Evolutionary conservation across 2,888 invertebrate species (phyloP), one percentile per base, ranked within the genome.

Genomic region (Mimachlamys varia): DNA sequence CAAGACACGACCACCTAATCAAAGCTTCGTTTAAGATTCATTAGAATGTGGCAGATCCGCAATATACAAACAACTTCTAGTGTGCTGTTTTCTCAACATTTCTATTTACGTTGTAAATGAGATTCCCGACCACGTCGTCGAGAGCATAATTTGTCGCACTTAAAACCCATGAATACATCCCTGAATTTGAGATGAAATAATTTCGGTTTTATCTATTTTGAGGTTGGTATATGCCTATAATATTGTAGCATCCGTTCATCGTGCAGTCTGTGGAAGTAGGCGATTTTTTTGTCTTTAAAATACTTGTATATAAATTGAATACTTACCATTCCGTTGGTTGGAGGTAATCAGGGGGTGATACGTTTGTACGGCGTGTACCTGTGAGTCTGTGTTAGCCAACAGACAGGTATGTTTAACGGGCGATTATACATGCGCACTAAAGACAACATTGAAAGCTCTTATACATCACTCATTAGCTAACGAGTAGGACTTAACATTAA

Each of bases 231-330:
- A 76, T 12, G 13, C 76, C 5, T 76, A 13, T 76, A 76, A 76
- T 62, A 76, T 27, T 27, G 76, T 15, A 33, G 33, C 33, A 76
- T 12, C 27, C 76, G 76, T 76, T 76, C 27, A 22, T 27, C 33
- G 76, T 76, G 76, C 76, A 76, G 76, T 22, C 33, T 76, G 76
- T 76, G 33, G 27, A 76, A 76, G 76, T 27, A 76, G 33, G 13
- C 33, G 76, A 33, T 76, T 76, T 76, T 44, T 76, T 76, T 76
- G 76, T 76, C 76, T 76, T 76, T 76, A 76, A 76, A 76, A 76
- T 76, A 76, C 76, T 76, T 76, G 76, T 76, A 76, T 76, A 76
- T 76, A 76, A 76, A 76, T 76, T 76, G 76, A 76, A 76, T 76
- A 76, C 76, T 76, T 76, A 76, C 76, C 76, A 76, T 76, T 76